Percentiles rank a stretch among this genome's conserved stretches.
phyloP scores from a whole-genome alignment of 2,888 invertebrate species.

The Panzeria rudis region DNA sequence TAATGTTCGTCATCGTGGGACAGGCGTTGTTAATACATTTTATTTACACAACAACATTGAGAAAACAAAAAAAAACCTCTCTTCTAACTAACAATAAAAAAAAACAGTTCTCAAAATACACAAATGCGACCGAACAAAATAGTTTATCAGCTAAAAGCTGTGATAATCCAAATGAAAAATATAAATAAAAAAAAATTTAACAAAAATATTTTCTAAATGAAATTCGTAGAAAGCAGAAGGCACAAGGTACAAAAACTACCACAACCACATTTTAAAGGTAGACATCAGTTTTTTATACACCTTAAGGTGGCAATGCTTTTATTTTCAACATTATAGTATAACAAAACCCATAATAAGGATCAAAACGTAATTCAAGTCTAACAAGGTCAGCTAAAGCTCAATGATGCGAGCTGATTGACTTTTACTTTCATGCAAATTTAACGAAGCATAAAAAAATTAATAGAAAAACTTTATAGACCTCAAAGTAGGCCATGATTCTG shows the following conservation, averaged over 20 bases:
- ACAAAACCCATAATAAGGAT: no score
- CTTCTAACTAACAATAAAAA: background rate
- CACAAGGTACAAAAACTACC: background rate
- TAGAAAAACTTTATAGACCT: background rate
- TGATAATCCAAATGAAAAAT: background rate
- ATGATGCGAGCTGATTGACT: background rate
- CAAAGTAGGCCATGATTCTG: no score
- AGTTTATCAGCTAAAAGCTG: background rate
- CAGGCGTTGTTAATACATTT: no score
- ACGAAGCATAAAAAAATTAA: background rate
- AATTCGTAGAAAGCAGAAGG: background rate
- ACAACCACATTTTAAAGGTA: background rate
- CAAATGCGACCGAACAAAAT: background rate
- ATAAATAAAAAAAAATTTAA: background rate
- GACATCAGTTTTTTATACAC: background rate
- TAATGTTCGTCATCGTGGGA: no score
- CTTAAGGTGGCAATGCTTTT: slow-evolving; percentile 5
- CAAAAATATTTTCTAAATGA: background rate
- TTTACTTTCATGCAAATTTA: background rate
- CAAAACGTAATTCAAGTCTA: no score
- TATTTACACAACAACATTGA: background rate
- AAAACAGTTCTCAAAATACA: background rate
- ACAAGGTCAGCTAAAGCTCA: no score
- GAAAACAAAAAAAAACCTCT: background rate
- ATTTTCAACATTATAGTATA: background rate